A percentile compares a stretch with the other conserved stretches of the same genome.
These are phyloP conservation scores for Piscicola geometra DNA, from an alignment of 2,888 invertebrate species.

Conservation along the genomic window DNA sequence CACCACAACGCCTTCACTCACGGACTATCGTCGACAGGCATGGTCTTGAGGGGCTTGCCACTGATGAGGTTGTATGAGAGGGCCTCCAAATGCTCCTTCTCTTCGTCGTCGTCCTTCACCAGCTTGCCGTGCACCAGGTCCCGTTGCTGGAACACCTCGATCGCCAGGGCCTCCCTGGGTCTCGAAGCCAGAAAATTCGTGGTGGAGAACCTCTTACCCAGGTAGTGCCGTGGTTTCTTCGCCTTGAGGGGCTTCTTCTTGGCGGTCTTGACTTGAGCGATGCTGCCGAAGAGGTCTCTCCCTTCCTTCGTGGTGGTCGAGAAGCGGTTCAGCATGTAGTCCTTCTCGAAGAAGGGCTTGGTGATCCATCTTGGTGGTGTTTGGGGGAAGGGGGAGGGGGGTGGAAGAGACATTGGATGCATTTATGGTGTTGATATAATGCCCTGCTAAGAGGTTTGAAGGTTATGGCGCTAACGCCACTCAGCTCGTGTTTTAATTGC, in stretches of 20 bases:
- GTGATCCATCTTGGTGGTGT: not conserved
- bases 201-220: not conserved
- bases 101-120: not conserved
- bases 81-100: slow-evolving; percentile 4
- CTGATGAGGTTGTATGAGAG: slow-evolving; percentile 5
- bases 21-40: not conserved
- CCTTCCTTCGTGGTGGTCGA: slow-evolving; percentile 29
- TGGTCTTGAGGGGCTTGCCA: not conserved
- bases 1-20: too few species aligned
- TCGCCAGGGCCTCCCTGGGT: not conserved
- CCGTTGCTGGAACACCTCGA: not conserved
- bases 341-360: slow-evolving; percentile 12
- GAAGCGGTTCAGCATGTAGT: slow-evolving; percentile 33
- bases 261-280: not conserved
- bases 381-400: not conserved
- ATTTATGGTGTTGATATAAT: too few species aligned
- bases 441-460: too few species aligned
- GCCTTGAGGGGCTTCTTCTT: not conserved
- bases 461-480: too few species aligned
- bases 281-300: slow-evolving; percentile 11
- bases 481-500: too few species aligned
- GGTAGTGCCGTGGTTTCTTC: slow-evolving; percentile 11
- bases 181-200: not conserved
- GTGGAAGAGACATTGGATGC: too few species aligned
- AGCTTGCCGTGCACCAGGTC: not conserved